Evolutionary conservation across 1,140 invertebrate genomes (phyloP).

Genomic region (Cyclargus thomasi): DNA sequence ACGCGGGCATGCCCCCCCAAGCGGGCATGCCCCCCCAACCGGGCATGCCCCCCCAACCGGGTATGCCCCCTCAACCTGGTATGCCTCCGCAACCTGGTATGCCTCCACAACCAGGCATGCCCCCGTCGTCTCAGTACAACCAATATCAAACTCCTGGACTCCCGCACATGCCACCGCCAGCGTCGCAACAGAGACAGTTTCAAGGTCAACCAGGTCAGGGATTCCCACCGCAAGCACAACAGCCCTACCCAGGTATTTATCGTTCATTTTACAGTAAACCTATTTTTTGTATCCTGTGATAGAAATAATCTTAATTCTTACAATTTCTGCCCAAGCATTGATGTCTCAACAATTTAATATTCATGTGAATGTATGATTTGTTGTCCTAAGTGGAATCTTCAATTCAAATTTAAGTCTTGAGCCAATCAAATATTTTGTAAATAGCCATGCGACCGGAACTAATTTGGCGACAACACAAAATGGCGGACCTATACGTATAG

Average conservation of each 20-base stretch:
- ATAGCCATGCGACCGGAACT: too few relatives aligned
- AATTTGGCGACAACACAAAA: too few relatives aligned
- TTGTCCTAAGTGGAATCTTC: too few relatives aligned
- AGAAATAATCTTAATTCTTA: too few relatives aligned
- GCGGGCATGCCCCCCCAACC: conserved; percentile 37
- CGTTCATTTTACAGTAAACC: too few relatives aligned
- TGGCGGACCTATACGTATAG: too few relatives aligned
- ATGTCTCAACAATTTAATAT: too few relatives aligned
- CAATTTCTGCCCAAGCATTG: too few relatives aligned
- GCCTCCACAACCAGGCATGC: conserved; percentile 31
- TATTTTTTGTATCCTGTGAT: too few relatives aligned
- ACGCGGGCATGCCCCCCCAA: conserved; percentile 41
- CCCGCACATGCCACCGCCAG: conserved; percentile 53
- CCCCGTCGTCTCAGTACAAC: conserved; percentile 28
- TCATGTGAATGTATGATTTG: too few relatives aligned
- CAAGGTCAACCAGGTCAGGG: conserved; percentile 30
- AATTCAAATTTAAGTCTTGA: too few relatives aligned
- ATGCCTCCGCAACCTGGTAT: conserved; percentile 35
- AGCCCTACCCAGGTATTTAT: conserved; percentile 40
- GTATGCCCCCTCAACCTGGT: conserved; percentile 30
- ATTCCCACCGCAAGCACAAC: conserved; percentile 38
- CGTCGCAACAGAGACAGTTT: conserved; percentile 44
- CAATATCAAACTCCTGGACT: conserved; percentile 42
- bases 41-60: conserved; percentile 27
- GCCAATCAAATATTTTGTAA: too few relatives aligned